Base-by-base conservation (phyloP, 2,797 vertebrate genomes). In the Rhinophrynus dorsalis region DNA sequence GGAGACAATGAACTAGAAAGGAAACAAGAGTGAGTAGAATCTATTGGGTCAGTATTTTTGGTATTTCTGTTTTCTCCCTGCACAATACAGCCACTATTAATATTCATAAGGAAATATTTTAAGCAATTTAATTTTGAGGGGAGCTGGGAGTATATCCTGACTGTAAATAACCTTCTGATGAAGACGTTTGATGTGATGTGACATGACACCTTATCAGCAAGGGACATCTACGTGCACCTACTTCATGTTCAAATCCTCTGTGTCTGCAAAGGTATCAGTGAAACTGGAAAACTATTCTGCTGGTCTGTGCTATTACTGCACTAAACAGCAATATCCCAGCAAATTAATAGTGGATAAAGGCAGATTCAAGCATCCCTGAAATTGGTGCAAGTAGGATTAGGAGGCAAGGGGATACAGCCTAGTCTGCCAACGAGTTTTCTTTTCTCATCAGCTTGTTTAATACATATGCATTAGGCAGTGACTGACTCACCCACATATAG, bases 201-300 rank as follows among this genome's bases (percentile, higher is more conserved):
- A 44, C 26, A 24, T 81, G 87, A 88, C 83, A 82, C 77, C 78
- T 81, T 74, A 85, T 85, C 86, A 86, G 76, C 80, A 83, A 78
- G 77, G 80, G 71, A 77, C 72, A 72, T 2, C 45, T 63, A 68
- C 71, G 63, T 38, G 42, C 73, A 76, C 82, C 83, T 81, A 78
- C n/a, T n/a, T n/a, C n/a, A n/a, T n/a, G n/a, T n/a, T n/a, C 70
- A 74, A 75, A 75, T 78, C 32, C 52, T 12, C 45, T 64, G 23
- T 76, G 26, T 32, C 74, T 79, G 63, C 74, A 52, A 59, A 71
- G n/a, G 76, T 27, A 54, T 68, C 73, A 58, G 40, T 42, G 48
- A 32, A 48, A 12, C 42, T 51, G 65, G 62, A 57, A 35, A 45
- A 17, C 23, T 1, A 10, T 50, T 68, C 45, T 67, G 77, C 75